Base-by-base conservation (phyloP, 92 coral and sea anemone species). In the Phenganax subtilis region DNA sequence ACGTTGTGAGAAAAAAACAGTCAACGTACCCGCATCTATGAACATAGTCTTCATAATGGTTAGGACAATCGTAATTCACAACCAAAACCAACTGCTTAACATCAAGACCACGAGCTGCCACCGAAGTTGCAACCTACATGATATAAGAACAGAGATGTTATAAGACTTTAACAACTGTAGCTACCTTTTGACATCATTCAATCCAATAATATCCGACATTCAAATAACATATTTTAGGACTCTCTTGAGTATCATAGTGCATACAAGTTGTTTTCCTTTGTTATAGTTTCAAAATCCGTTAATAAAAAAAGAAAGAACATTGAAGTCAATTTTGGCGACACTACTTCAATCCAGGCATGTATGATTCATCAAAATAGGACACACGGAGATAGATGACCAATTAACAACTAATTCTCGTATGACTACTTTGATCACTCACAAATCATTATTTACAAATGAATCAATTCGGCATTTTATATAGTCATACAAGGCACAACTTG, bases 31-130 rank as follows among this genome's bases (percentile, higher is more conserved):
- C 98, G 51, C 91, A 92, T 78, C 98, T 86, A 67, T 94, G 98
- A 3, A 94, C 98, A 51, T 94, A 94, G 57, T 94, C 98, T 79
- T 94, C 98, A 59, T 94, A 94, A 77, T 94, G 98, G 85, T 94
- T 94, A 6, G 98, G 98, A 80, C 97, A 91, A 86, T 94, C 98
- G 82, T 88, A 94, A 75, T 94, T 94, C 6, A 94, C 87, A 53
- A 94, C 98, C 0, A 94, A 88, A 57, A 90, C 89, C 67, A 94
- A 86, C 59, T 92, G 88, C 63, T 92, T 94, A 17, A 94, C 96
- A 85, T 94, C 98, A 76, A 94, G 84, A 87, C 98, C 98, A 74
- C 98, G 89, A 25, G 98, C 98, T n/a, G 98, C 98, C n/a, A 94
- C 98, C 15, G 98, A 94, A 0, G 98, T 94, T 44, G 98, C 98